Percentiles rank a stretch among this genome's conserved stretches.
Evolutionary conservation across 2,888 invertebrate species (phyloP).

Genomic region (Synergus itoensis): DNA sequence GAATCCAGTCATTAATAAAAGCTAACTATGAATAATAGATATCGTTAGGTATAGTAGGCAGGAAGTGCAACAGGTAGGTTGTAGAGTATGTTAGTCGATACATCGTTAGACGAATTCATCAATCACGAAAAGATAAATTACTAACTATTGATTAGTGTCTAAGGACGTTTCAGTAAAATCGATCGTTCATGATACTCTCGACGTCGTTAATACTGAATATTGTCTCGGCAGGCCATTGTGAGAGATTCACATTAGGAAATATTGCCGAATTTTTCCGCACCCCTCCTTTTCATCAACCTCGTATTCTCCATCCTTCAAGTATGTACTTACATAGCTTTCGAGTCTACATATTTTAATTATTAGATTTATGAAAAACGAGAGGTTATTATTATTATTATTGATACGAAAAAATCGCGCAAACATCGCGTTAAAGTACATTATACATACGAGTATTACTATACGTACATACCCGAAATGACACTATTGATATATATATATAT

Average conservation of each 20-base stretch:
- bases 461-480: constrained; percentile 60
- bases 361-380: constrained; percentile 47
- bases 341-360: constrained; percentile 70
- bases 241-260: constrained; percentile 54
- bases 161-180: constrained; percentile 59
- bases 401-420: constrained; percentile 23
- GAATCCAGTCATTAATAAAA: constrained; percentile 49
- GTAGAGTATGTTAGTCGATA: constrained; percentile 49
- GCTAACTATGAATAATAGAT: constrained; percentile 53
- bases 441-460: constrained; percentile 60
- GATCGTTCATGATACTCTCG: constrained; percentile 36
- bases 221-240: constrained; percentile 2
- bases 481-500: constrained; percentile 55
- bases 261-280: constrained; percentile 57
- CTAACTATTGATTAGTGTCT: constrained; percentile 72
- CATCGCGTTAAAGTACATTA: constrained; percentile 47
- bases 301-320: constrained; percentile 60
- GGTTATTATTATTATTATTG: constrained; percentile 44
- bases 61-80: constrained; percentile 58
- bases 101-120: constrained; percentile 47
- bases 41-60: constrained; percentile 58
- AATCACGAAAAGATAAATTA: constrained; percentile 55
- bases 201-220: constrained; percentile 19
- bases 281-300: constrained; percentile 55
- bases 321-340: constrained; percentile 63